Evolutionary conservation across 1,140 invertebrate species (phyloP).

Genomic region (Drosophila rhopaloa): DNA sequence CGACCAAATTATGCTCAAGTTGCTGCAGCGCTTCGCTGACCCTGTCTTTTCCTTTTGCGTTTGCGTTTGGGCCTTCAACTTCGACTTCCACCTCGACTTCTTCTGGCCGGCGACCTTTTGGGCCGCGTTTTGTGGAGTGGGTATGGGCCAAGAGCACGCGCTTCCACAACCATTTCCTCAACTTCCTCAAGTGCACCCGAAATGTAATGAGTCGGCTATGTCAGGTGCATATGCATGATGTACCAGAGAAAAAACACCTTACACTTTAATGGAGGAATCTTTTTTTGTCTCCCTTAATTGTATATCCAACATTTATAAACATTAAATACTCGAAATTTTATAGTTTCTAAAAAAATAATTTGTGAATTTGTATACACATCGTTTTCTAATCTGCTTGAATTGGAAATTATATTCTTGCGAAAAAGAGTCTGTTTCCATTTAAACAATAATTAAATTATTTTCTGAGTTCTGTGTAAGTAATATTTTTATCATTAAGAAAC

Average conservation of each 20-base stretch:
- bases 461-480: no score
- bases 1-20: conserved; percentile 78
- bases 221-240: conserved; percentile 67
- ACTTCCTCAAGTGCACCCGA: conserved; percentile 65
- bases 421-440: no score
- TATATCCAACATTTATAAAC: no score
- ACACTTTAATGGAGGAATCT: neutral
- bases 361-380: neutral
- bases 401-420: no score
- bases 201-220: conserved; percentile 70
- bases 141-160: conserved; percentile 71
- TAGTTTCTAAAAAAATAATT: neutral
- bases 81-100: conserved; percentile 22
- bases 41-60: conserved; percentile 16
- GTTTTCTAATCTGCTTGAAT: no score
- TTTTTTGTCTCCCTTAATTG: neutral
- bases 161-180: conserved; percentile 66
- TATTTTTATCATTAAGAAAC: no score
- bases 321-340: neutral
- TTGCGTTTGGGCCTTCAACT: conserved; percentile 37
- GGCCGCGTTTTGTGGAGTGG: conserved; percentile 22
- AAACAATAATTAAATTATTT: no score
- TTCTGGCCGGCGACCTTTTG: conserved; percentile 27
- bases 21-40: conserved; percentile 74
- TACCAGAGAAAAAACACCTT: conserved; percentile 1